A percentile compares a stretch with the other conserved stretches of the same genome.
Conservation (phyloP, 2,888 invertebrate species). For the Nesidiocoris tenuis region DNA sequence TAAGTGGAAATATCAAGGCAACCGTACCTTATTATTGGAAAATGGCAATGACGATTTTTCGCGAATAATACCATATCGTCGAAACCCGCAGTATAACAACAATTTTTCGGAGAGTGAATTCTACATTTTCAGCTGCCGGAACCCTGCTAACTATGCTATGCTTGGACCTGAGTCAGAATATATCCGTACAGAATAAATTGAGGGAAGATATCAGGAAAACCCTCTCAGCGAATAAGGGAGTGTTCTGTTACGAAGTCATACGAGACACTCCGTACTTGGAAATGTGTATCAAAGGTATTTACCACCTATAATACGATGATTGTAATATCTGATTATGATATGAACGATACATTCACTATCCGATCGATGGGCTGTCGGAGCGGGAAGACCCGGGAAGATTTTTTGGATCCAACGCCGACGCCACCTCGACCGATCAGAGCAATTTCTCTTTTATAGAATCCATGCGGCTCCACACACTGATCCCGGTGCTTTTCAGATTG, state of each 20-base stretch:
- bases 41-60: too few relatives aligned
- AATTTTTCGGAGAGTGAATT: too few relatives aligned
- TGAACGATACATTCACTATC: too few relatives aligned
- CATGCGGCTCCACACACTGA: constrained; percentile 28
- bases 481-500: constrained; percentile 10
- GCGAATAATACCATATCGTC: too few relatives aligned
- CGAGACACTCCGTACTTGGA: constrained; percentile 43
- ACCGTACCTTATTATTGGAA: too few relatives aligned
- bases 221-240: constrained; percentile 18
- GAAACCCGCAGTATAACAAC: too few relatives aligned
- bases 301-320: too few relatives aligned
- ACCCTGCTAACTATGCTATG: constrained; percentile 5
- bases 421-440: too few relatives aligned
- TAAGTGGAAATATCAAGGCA: too few relatives aligned
- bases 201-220: constrained; percentile 33
- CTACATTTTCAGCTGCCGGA: constrained; percentile 1
- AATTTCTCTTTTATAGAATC: constrained; percentile 27
- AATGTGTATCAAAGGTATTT: constrained; percentile 44
- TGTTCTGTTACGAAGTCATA: constrained; percentile 36
- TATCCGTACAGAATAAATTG: constrained; percentile 35
- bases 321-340: neutral
- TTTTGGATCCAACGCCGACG: too few relatives aligned
- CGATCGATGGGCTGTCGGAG: too few relatives aligned
- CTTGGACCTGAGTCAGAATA: constrained; percentile 23
- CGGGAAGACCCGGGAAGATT: too few relatives aligned